Evolutionary conservation across 2,113 vertebrate species (phyloP), one percentile per base, ranked within the genome.

Genomic region (Lasiurus borealis): DNA sequence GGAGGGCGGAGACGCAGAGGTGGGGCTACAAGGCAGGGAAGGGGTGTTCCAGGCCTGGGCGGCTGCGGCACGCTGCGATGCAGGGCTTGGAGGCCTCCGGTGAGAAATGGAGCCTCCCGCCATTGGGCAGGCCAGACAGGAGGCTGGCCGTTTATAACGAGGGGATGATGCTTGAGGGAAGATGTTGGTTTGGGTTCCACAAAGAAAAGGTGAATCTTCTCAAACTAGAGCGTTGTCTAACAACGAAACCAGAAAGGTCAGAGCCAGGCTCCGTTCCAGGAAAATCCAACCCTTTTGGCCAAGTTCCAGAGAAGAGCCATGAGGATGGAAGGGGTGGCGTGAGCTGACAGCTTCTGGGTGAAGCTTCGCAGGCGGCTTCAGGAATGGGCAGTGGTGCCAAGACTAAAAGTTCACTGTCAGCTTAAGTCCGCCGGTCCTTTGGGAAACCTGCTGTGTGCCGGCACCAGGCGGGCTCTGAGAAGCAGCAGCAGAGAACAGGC

Each of bases 1-100:
- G 29, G 44, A 68, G 25, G 25, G 0, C 0, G 1, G 72, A n/a
- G 73, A 78, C 6, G 13, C 31, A 14, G 84, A 75, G 27, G 44
- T 6, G 68, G 57, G 9, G 75, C 21, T 9, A 3, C 34, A n/a
- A 18, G n/a, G 11, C 3, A 2, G 29, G 19, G 29, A 3, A 59
- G 40, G 10, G 10, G 15, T 0, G 9, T 21, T 31, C 5, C 54
- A 69, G 62, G 27, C 48, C 13, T 2, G 0, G 85, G 27, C 21
- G 23, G 85, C 0, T 0, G 1, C 12, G 0, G 4, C 1, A 2
- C 7, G 6, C 48, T 29, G 40, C 11, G 3, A 0, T 11, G 36
- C 6, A 0, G 1, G 16, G 31, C n/a, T 68, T 11, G 2, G 1
- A 8, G 44, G 52, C 25, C 82, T 75, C 29, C 1, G 0, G 10